Evolutionary conservation across 37 sponge, comb jelly and placozoan genomes (phyloP).

Genomic region (Amphimedon queenslandica): DNA sequence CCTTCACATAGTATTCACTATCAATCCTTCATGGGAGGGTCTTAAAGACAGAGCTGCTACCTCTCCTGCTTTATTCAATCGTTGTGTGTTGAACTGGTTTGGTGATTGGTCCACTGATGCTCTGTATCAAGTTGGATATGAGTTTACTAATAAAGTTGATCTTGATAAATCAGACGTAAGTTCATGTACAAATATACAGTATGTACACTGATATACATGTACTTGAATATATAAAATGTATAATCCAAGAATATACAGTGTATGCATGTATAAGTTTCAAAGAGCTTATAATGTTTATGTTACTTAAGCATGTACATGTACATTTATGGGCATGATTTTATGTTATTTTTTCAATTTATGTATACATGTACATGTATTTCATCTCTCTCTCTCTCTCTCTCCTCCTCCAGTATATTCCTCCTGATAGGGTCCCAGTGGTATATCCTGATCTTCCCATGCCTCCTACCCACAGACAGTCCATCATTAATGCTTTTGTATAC

Average conservation of each 20-base stretch:
- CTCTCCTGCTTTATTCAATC: constrained; percentile 97
- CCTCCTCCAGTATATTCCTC: constrained; percentile 61
- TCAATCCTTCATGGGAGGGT: constrained; percentile 97
- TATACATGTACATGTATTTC: not conserved
- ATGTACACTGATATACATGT: too few species aligned
- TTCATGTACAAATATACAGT: too few species aligned
- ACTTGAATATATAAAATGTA: too few species aligned
- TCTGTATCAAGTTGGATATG: constrained; percentile 92
- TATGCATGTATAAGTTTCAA: too few species aligned
- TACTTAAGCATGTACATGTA: too few species aligned
- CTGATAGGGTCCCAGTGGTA: constrained; percentile 69
- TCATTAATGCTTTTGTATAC: constrained; percentile 91
- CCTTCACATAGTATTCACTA: constrained; percentile 96
- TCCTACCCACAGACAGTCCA: constrained; percentile 74
- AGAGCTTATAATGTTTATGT: too few species aligned
- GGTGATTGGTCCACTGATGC: constrained; percentile 97
- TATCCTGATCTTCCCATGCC: constrained; percentile 55
- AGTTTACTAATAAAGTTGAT: constrained; percentile 92
- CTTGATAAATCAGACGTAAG: constrained; percentile 82
- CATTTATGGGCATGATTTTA: too few species aligned
- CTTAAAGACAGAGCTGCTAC: constrained; percentile 96
- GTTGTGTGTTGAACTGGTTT: constrained; percentile 98
- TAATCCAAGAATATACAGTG: too few species aligned
- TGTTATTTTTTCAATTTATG: too few species aligned
- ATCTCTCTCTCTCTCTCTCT: not conserved